Conservation (phyloP, 2,888 invertebrate genomes). For the Subacronicta megacephala region DNA sequence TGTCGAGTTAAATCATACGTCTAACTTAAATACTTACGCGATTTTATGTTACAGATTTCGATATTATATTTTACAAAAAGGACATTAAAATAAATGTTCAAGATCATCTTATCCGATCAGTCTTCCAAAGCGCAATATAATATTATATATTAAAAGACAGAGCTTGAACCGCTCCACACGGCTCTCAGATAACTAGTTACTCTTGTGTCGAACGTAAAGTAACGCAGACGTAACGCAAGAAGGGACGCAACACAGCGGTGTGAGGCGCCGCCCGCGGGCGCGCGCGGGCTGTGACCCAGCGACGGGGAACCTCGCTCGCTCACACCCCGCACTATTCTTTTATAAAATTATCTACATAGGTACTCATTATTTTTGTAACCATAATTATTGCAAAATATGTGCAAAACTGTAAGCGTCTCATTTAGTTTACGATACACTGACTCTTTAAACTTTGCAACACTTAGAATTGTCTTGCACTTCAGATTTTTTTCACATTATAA, state of each 20-base stretch:
- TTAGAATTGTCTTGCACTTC: conserved; percentile 82
- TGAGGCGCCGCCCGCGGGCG: conserved; percentile 28
- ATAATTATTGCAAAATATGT: conserved; percentile 88
- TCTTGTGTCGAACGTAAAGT: conserved; percentile 47
- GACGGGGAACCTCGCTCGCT: conserved; percentile 76
- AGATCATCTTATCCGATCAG: conserved; percentile 71
- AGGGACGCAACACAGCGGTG: conserved; percentile 49
- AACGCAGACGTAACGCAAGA: conserved; percentile 53
- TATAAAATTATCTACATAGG: conserved; percentile 81
- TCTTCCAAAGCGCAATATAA: conserved; percentile 73
- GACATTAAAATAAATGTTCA: conserved; percentile 59
- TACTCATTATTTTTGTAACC: conserved; percentile 74
- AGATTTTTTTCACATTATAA: conserved; percentile 72
- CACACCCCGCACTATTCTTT: conserved; percentile 66
- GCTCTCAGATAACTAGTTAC: conserved; percentile 49
- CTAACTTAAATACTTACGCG: conserved; percentile 52
- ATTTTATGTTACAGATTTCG: conserved; percentile 52
- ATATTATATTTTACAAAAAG: conserved; percentile 54
- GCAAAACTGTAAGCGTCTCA: conserved; percentile 88
- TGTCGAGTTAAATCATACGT: conserved; percentile 58
- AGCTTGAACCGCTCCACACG: conserved; percentile 67
- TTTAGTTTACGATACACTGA: conserved; percentile 86
- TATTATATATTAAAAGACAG: conserved; percentile 66
- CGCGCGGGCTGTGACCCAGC: conserved; percentile 54
- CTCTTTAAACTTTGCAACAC: conserved; percentile 83